Evolutionary conservation across 2,888 invertebrate genomes (phyloP), one percentile per base, ranked within the genome.

Genomic region (Eristalis tenax): DNA sequence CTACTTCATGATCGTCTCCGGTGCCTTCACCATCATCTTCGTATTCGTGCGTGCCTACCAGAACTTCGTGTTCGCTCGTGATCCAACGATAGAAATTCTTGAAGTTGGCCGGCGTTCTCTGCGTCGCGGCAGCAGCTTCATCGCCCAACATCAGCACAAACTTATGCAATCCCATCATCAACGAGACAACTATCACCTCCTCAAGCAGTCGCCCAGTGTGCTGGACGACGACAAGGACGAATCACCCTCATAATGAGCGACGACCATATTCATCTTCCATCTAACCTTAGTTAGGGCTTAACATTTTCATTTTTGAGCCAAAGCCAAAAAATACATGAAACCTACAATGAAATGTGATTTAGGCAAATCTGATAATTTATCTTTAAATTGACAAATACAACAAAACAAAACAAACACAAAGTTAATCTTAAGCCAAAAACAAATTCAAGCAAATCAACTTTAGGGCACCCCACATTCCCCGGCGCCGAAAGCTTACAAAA

Each of bases 21-120:
- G 97, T 0, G 93, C 95, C 4, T 93, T 95, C 65, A 94, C 95
- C 28, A 94, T 97, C 26, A 93, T 95, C 5, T 94, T 94, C 4
- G 94, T 96, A 50, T 95, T 97, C 91, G 94, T 97, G 15, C 95
- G 95, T 90, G 95, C 96, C 0, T 97, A 97, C 93, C 96, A 96
- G 90, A 96, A 95, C 90, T 94, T 96, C 63, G 95, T 96, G 0
- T 95, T 96, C 83, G 94, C 95, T 6, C 94, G 95, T 38, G 95
- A 96, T 90, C 93, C 93, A 65, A 95, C 96, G 0, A 94, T 96
- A 43, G 96, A 97, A 91, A 96, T 97, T 32, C 94, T 97, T 11
- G 97, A 97, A 90, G 94, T 97, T 83, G 96, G 97, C 0, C 95
- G 96, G 89, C 95, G 95, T 70, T 96, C 96, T 0, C 92, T 97